These are phyloP conservation scores for Colaptes auratus DNA, from an alignment of 2,113 vertebrate genomes.

Conservation along the genomic window DNA sequence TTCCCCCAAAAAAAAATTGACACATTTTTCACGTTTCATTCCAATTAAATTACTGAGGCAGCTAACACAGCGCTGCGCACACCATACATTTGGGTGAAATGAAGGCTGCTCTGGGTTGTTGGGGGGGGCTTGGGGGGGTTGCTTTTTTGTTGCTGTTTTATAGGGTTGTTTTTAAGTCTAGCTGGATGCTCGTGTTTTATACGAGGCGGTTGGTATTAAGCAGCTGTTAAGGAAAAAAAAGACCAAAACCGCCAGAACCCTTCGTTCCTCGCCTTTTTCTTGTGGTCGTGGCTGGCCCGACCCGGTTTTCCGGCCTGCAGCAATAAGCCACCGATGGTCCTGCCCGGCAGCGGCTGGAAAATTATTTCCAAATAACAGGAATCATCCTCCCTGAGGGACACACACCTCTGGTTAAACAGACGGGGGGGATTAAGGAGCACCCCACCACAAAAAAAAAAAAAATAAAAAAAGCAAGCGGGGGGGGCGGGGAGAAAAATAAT, in stretches of 20 bases:
- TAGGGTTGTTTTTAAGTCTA: neutral
- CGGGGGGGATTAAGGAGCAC: neutral
- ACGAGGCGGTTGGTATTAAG: conserved; percentile 67
- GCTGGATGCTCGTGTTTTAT: conserved; percentile 64
- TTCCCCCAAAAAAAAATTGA: conserved; percentile 76
- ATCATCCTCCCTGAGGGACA: conserved; percentile 18
- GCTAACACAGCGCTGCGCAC: conserved; percentile 69
- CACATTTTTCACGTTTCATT: conserved; percentile 82
- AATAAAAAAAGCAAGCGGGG: neutral
- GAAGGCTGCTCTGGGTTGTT: conserved; percentile 43
- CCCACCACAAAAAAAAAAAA: neutral
- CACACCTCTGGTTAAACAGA: neutral
- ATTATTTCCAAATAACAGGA: conserved; percentile 36
- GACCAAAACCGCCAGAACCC: conserved; percentile 31
- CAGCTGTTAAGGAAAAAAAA: conserved; percentile 42
- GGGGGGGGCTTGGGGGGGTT: no score
- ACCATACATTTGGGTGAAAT: conserved; percentile 58
- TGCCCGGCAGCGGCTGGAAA: neutral
- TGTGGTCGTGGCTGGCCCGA: neutral
- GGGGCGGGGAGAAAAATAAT: neutral
- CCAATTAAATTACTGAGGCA: conserved; percentile 86
- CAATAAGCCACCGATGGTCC: neutral
- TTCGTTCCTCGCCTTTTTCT: neutral
- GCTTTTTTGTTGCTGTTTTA: neutral
- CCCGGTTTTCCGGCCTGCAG: neutral